Evolutionary conservation across 1,140 invertebrate species (phyloP), one percentile per base, ranked within the genome.

Genomic region (Meloidogyne floridensis): DNA sequence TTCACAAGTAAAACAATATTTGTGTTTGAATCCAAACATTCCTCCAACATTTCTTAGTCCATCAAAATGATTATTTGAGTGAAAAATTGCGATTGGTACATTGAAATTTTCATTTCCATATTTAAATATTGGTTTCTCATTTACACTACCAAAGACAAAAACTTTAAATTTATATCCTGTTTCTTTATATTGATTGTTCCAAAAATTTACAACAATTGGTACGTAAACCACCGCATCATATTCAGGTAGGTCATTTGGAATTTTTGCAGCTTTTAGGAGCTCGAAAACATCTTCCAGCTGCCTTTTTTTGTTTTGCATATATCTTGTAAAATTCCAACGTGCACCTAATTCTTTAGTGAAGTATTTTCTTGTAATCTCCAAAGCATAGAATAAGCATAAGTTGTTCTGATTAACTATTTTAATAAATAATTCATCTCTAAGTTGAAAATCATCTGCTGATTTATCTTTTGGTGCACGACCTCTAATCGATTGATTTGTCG

Each of bases 361-460:
- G 42, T 75, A 75, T 47, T 53, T 75, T 32, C 73, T 13, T 47
- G 47, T 75, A 4, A 75, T 20, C 9, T 75, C 73, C 8, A 75
- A 9, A n/a, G 73, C 73, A 10, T 75, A 75, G 20, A 75, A 75
- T 3, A 75, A 32, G 20, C 73, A 75, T 32, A 56, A 75, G 20
- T 75, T 75, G 43, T 47, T 11, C 3, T 51, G 18, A 9, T 75
- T 75, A 1, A 2, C 9, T 1, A 75, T 47, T 11, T 59, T n/a
- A 8, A 75, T 18, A 8, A 75, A 10, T 9, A 7, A 10, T 54
- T 54, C 10, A 54, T 54, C 20, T 20, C 20, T 20, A 20, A 20
- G 20, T 54, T 11, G 53, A 54, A 54, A 10, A 54, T 54, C 10
- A 7, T 8, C 6, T 32, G n/a, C 18, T 7, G 47, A 47, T 75